Base-by-base conservation (phyloP, 2,797 vertebrate genomes). In the Arrhamphus sclerolepis region DNA sequence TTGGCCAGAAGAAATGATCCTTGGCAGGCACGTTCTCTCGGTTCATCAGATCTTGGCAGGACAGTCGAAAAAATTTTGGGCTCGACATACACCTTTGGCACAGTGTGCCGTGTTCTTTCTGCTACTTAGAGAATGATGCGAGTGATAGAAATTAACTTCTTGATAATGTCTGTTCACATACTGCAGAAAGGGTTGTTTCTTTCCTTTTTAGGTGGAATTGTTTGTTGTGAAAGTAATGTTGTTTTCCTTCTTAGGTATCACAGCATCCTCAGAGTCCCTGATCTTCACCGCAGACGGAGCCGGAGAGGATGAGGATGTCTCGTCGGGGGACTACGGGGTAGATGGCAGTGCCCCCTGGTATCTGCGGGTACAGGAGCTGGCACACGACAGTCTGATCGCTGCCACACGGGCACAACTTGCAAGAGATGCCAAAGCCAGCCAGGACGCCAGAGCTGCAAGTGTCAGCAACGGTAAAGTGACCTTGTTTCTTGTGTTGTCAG, bases 351-450 rank as follows among this genome's bases (percentile, higher is more conserved):
- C 96, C 26, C 98, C 98, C 0, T 98, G 97, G 98, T 99, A 98
- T 75, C 93, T 99, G 58, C 92, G 98, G 59, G 97, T 99, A 19
- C 98, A 99, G 75, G 98, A 99, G 80, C 80, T 99, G 85, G 98
- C 98, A 34, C 98, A 99, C 22, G 98, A 99, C 91, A 99, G 98
- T 89, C 92, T 99, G 75, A 98, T 99, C 7, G 98, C 98, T 31
- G 97, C 98, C 79, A 99, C 98, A 11, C 93, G 98, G 16, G 98
- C 98, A 7, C 96, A 98, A 65, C 89, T 99, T 0, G 97, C 96
- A 7, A 95, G 95, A 84, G 96, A 93, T 66, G 95, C 95, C 75
- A 97, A 95, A 89, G 94, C 95, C 84, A 94, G 85, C 91, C 89
- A 95, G 87, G 95, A 92, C 63, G 96, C 96, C 72, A 95, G 96